Base-by-base conservation (phyloP, 2,797 vertebrate species). In the Betta splendens region DNA sequence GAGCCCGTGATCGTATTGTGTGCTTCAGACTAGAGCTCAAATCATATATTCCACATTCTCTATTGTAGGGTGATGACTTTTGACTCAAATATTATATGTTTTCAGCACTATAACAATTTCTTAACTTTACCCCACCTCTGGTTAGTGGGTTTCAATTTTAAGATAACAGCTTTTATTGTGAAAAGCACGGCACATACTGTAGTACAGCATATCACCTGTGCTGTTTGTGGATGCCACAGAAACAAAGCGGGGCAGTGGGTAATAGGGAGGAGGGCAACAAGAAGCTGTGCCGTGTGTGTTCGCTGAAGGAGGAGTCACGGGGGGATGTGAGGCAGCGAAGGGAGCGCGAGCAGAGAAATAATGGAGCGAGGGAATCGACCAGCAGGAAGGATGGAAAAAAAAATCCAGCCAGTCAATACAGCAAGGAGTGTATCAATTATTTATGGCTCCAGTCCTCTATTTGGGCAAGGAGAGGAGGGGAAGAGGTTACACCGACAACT, bases 401-500 rank as follows among this genome's bases (percentile, higher is more conserved):
- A 89, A 89, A 81, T 83, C 77, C 76, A 85, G 73, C 58, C 74
- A 80, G 87, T 91, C 85, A 75, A 91, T 92, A 85, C 52, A 81
- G 84, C 74, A 10, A 78, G 88, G 77, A 87, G 87, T 61, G 54
- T 85, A 92, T 92, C 85, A 92, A 91, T 91, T 89, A 91, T 91
- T 76, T 88, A 91, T 89, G 81, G 57, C 58, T 75, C 64, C 72
- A 80, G 51, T 69, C 52, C 49, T 63, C 64, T 59, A 83, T 85
- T 78, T 59, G 78, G 72, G 62, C 17, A 36, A 59, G 26, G 22
- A 57, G 57, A 55, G 20, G 47, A 46, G 48, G 45, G 66, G 61
- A 71, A 44, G 12, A 32, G 63, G 60, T 57, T 48, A 20, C 46
- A 26, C 21, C 23, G 9, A 32, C 57, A 37, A 26, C 39, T 20